These are phyloP conservation scores for Hyppa rectilinea DNA, from an alignment of 2,888 invertebrate species.

Conservation along the genomic window DNA sequence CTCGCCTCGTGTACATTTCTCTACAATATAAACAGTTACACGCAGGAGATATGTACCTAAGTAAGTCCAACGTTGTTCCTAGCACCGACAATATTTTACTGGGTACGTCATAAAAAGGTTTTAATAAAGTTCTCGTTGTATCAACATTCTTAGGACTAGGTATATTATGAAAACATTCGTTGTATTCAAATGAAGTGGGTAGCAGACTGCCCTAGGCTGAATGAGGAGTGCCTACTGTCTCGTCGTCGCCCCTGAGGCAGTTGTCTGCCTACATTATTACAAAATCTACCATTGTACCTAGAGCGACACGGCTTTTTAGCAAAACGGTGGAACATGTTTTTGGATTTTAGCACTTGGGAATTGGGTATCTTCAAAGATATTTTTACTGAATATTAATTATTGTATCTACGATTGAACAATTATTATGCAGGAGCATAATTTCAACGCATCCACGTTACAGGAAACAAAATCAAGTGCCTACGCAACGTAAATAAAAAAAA, in stretches of 20 bases:
- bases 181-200: constrained; percentile 74
- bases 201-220: constrained; percentile 69
- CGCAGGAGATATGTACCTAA: constrained; percentile 13
- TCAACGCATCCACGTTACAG: too few species aligned
- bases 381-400: not conserved
- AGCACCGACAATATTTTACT: constrained; percentile 40
- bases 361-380: not conserved
- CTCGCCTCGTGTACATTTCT: constrained; percentile 29
- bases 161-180: constrained; percentile 55
- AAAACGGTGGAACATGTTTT: constrained; percentile 3
- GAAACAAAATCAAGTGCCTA: too few species aligned
- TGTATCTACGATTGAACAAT: not conserved
- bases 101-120: constrained; percentile 32
- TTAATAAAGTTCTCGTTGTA: constrained; percentile 38
- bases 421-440: not conserved
- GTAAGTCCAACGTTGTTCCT: constrained; percentile 20
- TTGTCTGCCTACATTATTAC: constrained; percentile 68
- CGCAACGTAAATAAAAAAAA: too few species aligned
- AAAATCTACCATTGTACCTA: constrained; percentile 60
- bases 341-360: not conserved
- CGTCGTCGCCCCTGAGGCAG: constrained; percentile 63
- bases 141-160: constrained; percentile 6
- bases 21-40: constrained; percentile 34
- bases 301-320: constrained; percentile 11
- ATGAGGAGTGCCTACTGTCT: constrained; percentile 64